Conservation (phyloP, 2,113 vertebrate species). For the Ictidomys tridecemlineatus region DNA sequence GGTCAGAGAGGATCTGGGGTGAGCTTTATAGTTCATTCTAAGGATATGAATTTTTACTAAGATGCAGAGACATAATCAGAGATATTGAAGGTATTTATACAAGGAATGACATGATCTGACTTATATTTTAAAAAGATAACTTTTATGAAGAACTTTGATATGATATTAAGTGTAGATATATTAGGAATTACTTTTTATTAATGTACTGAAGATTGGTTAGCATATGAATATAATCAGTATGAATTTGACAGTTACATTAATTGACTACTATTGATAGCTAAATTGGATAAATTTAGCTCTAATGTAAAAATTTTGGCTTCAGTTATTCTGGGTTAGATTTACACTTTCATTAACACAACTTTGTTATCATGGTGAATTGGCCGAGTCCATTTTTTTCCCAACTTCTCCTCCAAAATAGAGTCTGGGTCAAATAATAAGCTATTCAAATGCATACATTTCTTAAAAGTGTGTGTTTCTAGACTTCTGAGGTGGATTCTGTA, state of each 20-base stretch:
- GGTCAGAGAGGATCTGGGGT: not conserved
- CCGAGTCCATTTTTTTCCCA: not conserved
- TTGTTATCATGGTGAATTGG: not conserved
- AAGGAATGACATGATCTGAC: not conserved
- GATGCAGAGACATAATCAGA: not conserved
- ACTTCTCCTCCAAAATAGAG: not conserved
- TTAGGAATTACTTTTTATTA: not conserved
- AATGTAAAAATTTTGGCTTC: slow-evolving; percentile 23
- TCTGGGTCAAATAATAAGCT: not conserved
- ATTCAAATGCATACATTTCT: not conserved
- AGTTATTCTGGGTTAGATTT: not conserved
- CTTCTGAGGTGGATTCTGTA: not conserved
- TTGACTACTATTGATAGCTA: slow-evolving; percentile 45
- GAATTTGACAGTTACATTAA: not conserved
- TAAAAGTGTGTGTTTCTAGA: not conserved
- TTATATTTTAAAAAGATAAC: not conserved
- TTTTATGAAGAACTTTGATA: not conserved
- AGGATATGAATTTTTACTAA: not conserved
- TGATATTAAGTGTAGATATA: not conserved
- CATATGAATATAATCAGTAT: not conserved
- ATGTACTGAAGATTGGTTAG: not conserved
- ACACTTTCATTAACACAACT: not conserved
- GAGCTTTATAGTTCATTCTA: not conserved
- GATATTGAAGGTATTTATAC: not conserved
- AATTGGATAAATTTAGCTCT: slow-evolving; percentile 33